A percentile compares a stretch with the other conserved stretches of the same genome.
Conservation (phyloP, 2,888 invertebrate species). For the Conus canariensis region DNA sequence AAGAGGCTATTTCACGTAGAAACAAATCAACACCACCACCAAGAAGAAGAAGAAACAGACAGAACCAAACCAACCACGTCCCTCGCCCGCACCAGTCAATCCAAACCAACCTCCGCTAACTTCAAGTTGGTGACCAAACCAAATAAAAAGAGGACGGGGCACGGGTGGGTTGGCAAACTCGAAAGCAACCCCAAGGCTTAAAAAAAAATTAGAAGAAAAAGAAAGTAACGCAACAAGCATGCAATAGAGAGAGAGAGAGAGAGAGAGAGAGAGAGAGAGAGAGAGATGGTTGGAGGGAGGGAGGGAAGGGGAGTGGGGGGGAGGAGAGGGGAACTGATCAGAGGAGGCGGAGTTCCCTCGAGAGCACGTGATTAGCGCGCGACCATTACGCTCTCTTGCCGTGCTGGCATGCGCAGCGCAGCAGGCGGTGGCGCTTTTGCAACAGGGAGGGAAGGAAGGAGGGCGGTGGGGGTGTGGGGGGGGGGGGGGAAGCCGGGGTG, state of each 20-base stretch:
- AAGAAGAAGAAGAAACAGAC: no score
- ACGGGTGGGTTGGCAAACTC: no score
- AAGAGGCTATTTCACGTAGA: no score
- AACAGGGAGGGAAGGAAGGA: background rate
- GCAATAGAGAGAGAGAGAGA: conserved; percentile 1
- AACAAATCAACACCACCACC: no score
- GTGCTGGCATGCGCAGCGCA: conserved; percentile 42
- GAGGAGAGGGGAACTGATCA: background rate
- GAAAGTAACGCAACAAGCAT: no score
- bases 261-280: background rate
- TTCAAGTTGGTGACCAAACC: no score
- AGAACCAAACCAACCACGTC: no score
- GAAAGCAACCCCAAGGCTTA: no score
- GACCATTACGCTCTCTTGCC: conserved; percentile 40
- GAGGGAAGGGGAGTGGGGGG: background rate
- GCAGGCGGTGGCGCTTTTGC: background rate
- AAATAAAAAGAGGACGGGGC: no score
- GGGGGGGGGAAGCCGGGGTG: background rate
- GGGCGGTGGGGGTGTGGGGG: background rate
- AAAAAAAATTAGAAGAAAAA: no score
- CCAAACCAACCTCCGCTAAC: no score
- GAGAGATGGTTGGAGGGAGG: background rate
- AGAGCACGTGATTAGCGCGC: conserved; percentile 42
- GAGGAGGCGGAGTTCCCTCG: conserved; percentile 34
- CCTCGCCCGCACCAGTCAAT: no score